Percentiles rank a stretch among this genome's conserved stretches.
Evolutionary conservation across 2,888 invertebrate genomes (phyloP).

Genomic region (Ecdyonurus torrentis): DNA sequence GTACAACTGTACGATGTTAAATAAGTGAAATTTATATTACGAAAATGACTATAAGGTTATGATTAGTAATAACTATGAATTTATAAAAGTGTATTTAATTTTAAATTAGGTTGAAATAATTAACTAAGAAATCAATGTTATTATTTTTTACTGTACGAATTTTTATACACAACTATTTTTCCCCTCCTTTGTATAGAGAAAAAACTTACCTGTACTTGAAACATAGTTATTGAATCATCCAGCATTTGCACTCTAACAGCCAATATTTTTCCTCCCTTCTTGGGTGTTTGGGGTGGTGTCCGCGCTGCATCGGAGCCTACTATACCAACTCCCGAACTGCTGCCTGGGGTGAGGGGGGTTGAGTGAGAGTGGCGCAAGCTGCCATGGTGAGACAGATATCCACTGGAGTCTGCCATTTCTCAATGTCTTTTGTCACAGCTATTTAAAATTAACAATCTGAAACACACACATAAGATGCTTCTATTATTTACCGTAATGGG

Average conservation of each 20-base stretch:
- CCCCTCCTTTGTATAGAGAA: too few relatives aligned
- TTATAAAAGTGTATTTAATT: too few relatives aligned
- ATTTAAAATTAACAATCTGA: not conserved
- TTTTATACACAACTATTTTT: too few relatives aligned
- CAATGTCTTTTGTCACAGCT: not conserved
- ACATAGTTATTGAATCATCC: slow-evolving; percentile 75
- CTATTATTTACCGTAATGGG: too few relatives aligned
- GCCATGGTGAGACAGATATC: not conserved
- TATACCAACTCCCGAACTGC: slow-evolving; percentile 40
- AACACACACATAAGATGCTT: too few relatives aligned
- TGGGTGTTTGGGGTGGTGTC: slow-evolving; percentile 62
- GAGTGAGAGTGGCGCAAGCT: slow-evolving; percentile 49
- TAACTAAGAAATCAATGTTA: too few relatives aligned
- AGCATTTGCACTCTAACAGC: slow-evolving; percentile 78
- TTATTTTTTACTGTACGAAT: too few relatives aligned
- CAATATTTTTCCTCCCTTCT: slow-evolving; percentile 76
- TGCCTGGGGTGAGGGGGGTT: slow-evolving; percentile 33
- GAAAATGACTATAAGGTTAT: too few relatives aligned
- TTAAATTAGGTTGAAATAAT: too few relatives aligned
- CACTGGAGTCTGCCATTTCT: slow-evolving; percentile 1
- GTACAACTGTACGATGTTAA: too few relatives aligned
- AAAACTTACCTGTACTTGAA: slow-evolving; percentile 88
- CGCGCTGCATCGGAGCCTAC: slow-evolving; percentile 48
- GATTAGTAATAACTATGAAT: too few relatives aligned
- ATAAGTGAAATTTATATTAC: too few relatives aligned